phyloP scores from a whole-genome alignment of 2,113 vertebrate species.

The Cairina moschata region DNA sequence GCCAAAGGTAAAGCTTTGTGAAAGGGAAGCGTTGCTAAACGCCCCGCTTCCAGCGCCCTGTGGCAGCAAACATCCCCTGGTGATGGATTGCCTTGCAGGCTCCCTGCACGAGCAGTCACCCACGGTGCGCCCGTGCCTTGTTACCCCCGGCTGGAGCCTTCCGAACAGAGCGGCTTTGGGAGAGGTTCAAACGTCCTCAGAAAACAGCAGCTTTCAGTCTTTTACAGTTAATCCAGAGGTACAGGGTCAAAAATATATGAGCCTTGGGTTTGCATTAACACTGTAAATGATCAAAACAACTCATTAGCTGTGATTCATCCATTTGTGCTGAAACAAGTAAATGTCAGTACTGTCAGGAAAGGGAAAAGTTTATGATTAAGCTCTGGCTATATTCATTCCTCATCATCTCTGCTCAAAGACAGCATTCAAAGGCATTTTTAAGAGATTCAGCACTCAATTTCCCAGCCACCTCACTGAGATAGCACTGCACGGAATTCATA shows the following conservation, averaged over 20 bases:
- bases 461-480: background rate
- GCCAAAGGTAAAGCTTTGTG: background rate
- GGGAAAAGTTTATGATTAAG: constrained; percentile 12
- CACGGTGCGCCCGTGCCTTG: background rate
- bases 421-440: background rate
- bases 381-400: background rate
- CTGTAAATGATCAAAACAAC: background rate
- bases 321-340: constrained; percentile 41
- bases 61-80: background rate
- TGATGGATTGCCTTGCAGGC: background rate
- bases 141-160: background rate
- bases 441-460: background rate
- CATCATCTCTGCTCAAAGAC: background rate
- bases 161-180: background rate
- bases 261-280: background rate
- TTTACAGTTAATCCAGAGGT: background rate
- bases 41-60: background rate
- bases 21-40: background rate
- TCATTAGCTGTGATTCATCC: background rate
- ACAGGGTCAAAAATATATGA: background rate
- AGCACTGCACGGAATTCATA: background rate
- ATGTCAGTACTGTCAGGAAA: constrained; percentile 26
- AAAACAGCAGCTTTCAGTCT: background rate
- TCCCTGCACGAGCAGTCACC: background rate
- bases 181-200: background rate